phyloP scores from a whole-genome alignment of 2,888 invertebrate genomes.

The Limulus polyphemus region DNA sequence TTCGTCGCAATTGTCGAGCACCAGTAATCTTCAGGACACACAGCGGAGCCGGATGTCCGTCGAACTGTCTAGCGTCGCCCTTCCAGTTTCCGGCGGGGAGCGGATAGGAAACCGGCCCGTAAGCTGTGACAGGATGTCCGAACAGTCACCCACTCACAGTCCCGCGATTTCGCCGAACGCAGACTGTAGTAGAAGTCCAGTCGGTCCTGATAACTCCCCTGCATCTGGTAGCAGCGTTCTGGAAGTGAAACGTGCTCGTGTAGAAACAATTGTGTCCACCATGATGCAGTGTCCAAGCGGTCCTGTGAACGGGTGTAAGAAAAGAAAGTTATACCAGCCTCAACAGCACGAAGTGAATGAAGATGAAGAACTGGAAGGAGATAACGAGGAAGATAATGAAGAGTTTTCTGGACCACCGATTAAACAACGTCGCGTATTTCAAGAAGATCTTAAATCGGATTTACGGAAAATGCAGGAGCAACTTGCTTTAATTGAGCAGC shows the following conservation, averaged over 20 bases:
- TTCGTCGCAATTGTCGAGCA: too few relatives aligned
- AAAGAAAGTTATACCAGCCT: slow-evolving; percentile 87
- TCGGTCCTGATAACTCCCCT: too few relatives aligned
- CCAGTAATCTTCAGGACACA: too few relatives aligned
- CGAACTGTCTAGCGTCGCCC: too few relatives aligned
- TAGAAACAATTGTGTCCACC: slow-evolving; percentile 86
- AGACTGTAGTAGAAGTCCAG: too few relatives aligned
- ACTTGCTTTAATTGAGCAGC: slow-evolving; percentile 71
- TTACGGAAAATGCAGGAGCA: slow-evolving; percentile 41
- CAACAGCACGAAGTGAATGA: slow-evolving; percentile 55
- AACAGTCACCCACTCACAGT: too few relatives aligned
- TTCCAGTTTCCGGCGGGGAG: too few relatives aligned
- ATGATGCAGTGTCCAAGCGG: slow-evolving; percentile 51
- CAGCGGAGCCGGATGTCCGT: too few relatives aligned
- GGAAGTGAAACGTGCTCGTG: slow-evolving; percentile 63
- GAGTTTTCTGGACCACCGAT: slow-evolving; percentile 46
- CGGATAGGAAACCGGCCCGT: too few relatives aligned
- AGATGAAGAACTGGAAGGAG: slow-evolving; percentile 23
- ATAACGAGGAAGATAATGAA: slow-evolving; percentile 42
- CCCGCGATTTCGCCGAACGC: too few relatives aligned
- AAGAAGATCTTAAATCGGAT: slow-evolving; percentile 53
- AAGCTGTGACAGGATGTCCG: too few relatives aligned
- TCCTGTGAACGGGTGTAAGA: slow-evolving; percentile 84
- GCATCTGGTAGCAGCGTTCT: not conserved
- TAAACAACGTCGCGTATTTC: slow-evolving; percentile 16